These are phyloP conservation scores for Chymomyza amoena DNA, from an alignment of 2,888 invertebrate genomes.

Conservation along the genomic window DNA sequence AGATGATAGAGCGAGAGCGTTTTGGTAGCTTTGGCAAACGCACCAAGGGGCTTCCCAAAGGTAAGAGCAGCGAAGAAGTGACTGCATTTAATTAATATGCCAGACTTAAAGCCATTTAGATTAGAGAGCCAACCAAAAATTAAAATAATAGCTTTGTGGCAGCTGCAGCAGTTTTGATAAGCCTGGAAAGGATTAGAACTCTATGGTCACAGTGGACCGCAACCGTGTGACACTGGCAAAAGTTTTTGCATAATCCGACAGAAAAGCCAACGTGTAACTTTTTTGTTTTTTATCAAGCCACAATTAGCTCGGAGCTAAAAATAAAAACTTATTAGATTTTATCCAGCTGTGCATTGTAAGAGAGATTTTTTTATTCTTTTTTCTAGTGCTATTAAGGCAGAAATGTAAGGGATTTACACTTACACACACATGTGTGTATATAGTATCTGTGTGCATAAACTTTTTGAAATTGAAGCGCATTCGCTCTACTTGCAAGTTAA, in stretches of 20 bases:
- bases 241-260: slow-evolving; percentile 32
- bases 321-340: slow-evolving; percentile 64
- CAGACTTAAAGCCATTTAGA: background rate
- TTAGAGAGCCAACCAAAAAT: background rate
- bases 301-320: slow-evolving; percentile 66
- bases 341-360: slow-evolving; percentile 40
- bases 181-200: slow-evolving; percentile 46
- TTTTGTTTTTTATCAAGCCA: slow-evolving; percentile 26
- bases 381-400: background rate
- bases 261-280: slow-evolving; percentile 40
- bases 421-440: background rate
- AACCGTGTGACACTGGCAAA: slow-evolving; percentile 43
- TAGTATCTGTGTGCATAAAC: background rate
- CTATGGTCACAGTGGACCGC: slow-evolving; percentile 1
- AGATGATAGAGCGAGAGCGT: slow-evolving; percentile 83
- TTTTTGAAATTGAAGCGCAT: background rate
- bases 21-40: slow-evolving; percentile 84
- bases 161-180: slow-evolving; percentile 33
- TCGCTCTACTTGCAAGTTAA: background rate
- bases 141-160: background rate
- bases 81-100: background rate
- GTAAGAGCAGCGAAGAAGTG: slow-evolving; percentile 44
- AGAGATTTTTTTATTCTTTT: background rate
- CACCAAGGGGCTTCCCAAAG: slow-evolving; percentile 73
- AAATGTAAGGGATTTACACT: background rate